Evolutionary conservation across 2,797 vertebrate genomes (phyloP), one percentile per base, ranked within the genome.

Genomic region (Phrynocephalus forsythii): DNA sequence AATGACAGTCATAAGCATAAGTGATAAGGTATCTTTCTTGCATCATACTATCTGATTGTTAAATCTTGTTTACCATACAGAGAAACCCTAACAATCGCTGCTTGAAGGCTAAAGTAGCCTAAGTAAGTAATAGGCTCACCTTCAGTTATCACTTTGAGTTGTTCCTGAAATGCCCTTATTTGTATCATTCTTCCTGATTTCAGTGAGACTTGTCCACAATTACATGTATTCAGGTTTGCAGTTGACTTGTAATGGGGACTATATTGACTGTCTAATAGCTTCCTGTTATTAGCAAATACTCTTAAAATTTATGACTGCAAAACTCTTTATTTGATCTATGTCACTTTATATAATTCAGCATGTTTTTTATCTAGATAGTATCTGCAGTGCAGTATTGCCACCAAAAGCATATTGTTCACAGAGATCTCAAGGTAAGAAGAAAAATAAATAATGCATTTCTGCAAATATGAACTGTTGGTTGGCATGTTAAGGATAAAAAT

Each of bases 361-460:
- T 96, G 77, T 92, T 94, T 95, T 91, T 71, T 88, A 8, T 95
- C 52, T 94, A 99, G 99, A 99, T 99, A 38, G 98, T 99, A 73
- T 99, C 99, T 88, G 99, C 99, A 83, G 99, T 99, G 95, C 98
- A 99, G 95, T 99, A 99, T 96, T 99, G 99, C 95, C 99, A 99
- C 96, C 99, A 99, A 95, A 99, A 99, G 96, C 98, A 97, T 95
- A 99, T 99, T 83, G 99, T 99, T 93, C 99, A 99, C 95, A 96
- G 99, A 97, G 99, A 99, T 96, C 98, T 99, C 91, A 99, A 99
- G 98, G 99, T 99, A 96, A 97, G 97, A 92, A 87, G 52, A 71
- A 69, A 38, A 83, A n/a, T 30, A 69, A 83, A 83, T 33, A 13
- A 48, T 73, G 38, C 44, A 5, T 50, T 66, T 82, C 28, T 82